Base-by-base conservation (phyloP, 2,113 vertebrate genomes). In the Nycticryphes semicollaris region DNA sequence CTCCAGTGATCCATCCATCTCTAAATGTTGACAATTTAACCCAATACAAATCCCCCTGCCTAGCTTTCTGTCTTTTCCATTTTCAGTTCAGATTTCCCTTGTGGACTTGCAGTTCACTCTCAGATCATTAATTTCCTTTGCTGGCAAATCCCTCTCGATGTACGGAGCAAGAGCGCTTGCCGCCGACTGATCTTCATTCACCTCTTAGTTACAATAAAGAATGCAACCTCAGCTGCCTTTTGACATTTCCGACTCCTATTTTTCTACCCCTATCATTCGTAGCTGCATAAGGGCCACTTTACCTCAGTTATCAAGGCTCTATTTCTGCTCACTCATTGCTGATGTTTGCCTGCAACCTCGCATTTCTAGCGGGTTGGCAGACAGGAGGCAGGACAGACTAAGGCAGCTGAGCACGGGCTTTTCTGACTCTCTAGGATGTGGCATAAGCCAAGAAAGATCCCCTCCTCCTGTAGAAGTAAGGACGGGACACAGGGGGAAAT, bases 91-190 rank as follows among this genome's bases (percentile, higher is more conserved):
- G 75, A 75, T 74, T 87, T 93, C 96, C 95, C 70, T 9, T 15
- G 85, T 85, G 87, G 93, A 67, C 79, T 75, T 50, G 82, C 63
- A 92, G 85, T 69, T 93, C 76, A 59, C 73, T 90, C 59, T 93
- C 88, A 90, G 97, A 77, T 97, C 97, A 94, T 95, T 96, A 77
- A 94, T 87, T 91, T 87, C 76, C 87, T 93, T 88, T 94, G 79
- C 89, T 95, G 91, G 87, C 96, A 98, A 97, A 97, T 94, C 86
- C 66, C 79, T 96, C 95, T 76, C 75, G 6, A 53, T 56, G 63
- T 63, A 87, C 41, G 4, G 69, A 90, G 73, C 84, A 81, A 63
- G 66, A 95, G 41, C 0, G 0, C 50, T 90, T 80, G 91, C 86
- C 18, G 22, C 81, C 25, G 33, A 75, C 95, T 77, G 96, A 82